phyloP scores from a whole-genome alignment of 2,113 vertebrate genomes.

The Paramisgurnus dabryanus region DNA sequence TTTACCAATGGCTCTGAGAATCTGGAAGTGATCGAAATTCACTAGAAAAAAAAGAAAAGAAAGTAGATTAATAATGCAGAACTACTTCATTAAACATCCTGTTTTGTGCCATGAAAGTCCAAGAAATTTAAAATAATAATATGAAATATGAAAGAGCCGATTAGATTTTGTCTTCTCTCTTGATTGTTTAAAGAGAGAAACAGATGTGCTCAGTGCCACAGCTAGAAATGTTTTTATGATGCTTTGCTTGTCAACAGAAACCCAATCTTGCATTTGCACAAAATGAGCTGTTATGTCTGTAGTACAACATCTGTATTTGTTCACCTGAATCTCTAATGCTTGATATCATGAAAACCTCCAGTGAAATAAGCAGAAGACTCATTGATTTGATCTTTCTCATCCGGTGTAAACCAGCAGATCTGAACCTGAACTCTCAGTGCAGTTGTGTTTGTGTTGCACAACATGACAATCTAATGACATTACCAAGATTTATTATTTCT shows the following conservation, averaged over 20 bases:
- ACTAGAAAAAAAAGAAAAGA: slow-evolving; percentile 65
- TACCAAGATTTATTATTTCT: no score
- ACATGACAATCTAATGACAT: no score
- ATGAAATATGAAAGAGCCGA: no score
- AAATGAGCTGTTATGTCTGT: no score
- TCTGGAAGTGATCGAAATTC: slow-evolving; percentile 84
- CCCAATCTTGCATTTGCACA: no score
- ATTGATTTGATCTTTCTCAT: slow-evolving; percentile 27
- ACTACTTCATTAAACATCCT: no score
- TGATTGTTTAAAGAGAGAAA: no score
- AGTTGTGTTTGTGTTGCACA: no score
- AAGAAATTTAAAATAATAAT: no score
- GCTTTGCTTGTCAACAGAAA: neutral
- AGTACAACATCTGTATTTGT: neutral
- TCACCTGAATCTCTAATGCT: neutral
- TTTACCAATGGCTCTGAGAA: slow-evolving; percentile 79
- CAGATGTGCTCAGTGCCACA: neutral
- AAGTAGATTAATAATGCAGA: neutral
- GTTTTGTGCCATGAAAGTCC: no score
- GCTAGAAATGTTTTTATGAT: neutral
- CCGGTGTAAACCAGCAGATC: neutral
- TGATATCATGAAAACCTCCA: slow-evolving; percentile 5
- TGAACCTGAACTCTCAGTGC: no score
- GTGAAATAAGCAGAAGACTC: slow-evolving; percentile 9
- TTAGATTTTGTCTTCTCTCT: no score